Evolutionary conservation across 1,140 invertebrate genomes (phyloP).

Genomic region (Diorhabda sublineata): DNA sequence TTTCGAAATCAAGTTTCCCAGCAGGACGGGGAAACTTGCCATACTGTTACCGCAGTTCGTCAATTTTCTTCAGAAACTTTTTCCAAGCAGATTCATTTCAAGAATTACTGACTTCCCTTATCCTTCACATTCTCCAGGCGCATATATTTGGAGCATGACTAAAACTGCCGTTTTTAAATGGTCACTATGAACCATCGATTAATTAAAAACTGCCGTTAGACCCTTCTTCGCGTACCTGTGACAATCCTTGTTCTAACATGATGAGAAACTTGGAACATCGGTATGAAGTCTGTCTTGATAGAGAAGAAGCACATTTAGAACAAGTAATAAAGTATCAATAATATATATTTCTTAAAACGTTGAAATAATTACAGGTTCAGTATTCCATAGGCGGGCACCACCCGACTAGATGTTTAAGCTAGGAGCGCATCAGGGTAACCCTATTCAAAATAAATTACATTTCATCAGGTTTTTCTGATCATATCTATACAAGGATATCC

Average conservation of each 20-base stretch:
- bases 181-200: neutral
- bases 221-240: neutral
- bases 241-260: neutral
- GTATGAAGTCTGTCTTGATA: neutral
- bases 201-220: neutral
- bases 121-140: neutral
- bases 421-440: no score
- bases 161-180: slow-evolving; percentile 1
- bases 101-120: neutral
- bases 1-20: neutral
- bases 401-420: no score
- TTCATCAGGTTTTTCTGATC: no score
- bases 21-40: neutral
- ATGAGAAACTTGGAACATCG: neutral
- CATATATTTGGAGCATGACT: neutral
- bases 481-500: no score
- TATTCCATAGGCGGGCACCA: no score
- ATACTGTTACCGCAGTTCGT: neutral
- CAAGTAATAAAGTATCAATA: neutral
- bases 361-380: no score
- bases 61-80: neutral
- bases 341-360: neutral
- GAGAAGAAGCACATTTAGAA: neutral
- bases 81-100: neutral
- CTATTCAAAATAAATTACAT: no score